A percentile compares a stretch with the other conserved stretches of the same genome.
phyloP scores from a whole-genome alignment of 2,888 invertebrate genomes.

The Leucophenga maculata region DNA sequence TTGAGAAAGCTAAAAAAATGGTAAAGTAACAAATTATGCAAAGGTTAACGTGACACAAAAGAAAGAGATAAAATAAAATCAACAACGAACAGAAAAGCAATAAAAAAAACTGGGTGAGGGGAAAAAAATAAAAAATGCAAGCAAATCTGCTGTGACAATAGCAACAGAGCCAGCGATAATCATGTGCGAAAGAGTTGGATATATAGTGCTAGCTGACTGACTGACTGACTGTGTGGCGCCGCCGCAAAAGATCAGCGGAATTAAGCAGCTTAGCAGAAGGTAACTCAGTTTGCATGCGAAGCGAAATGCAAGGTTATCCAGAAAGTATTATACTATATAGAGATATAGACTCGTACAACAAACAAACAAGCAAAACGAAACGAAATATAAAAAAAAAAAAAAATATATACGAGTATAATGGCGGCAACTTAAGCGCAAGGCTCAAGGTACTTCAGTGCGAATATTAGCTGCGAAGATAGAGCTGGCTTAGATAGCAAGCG shows the following conservation, averaged over 20 bases:
- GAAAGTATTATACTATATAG: background rate
- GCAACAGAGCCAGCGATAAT: conserved; percentile 1
- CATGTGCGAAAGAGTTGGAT: background rate
- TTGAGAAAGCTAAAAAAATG: background rate
- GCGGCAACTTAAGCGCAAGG: background rate
- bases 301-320: background rate
- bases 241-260: too few species aligned
- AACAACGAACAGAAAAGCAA: conserved; percentile 18
- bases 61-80: conserved; percentile 29
- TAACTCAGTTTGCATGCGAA: too few species aligned
- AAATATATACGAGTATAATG: background rate
- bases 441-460: background rate
- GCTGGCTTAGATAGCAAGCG: background rate
- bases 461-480: conserved; percentile 11
- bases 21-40: conserved; percentile 49
- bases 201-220: too few species aligned
- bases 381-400: too few species aligned
- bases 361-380: too few species aligned
- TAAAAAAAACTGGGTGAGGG: conserved; percentile 5
- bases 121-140: conserved; percentile 28
- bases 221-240: too few species aligned
- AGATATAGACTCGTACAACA: too few species aligned
- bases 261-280: too few species aligned
- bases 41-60: conserved; percentile 41
- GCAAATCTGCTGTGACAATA: conserved; percentile 22